Base-by-base conservation (phyloP, 2,797 vertebrate genomes). In the Rhynchonycteris naso region DNA sequence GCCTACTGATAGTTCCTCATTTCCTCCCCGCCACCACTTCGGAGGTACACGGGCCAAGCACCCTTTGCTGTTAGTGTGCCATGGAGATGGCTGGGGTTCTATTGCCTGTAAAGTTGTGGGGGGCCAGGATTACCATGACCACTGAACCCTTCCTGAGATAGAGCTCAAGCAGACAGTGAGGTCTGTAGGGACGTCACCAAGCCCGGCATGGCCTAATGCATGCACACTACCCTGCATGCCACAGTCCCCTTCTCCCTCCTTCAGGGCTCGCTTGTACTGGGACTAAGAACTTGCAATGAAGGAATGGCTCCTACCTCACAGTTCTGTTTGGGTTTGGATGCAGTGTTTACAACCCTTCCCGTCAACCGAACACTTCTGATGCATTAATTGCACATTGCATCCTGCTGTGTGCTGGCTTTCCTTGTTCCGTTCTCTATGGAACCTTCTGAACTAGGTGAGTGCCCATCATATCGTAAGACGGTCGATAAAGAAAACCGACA, bases 161-260 rank as follows among this genome's bases (percentile, higher is more conserved):
- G 30, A 3, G 6, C 35, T 43, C 11, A 3, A 68, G 33, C 61
- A 30, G 30, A 58, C 3, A 15, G 12, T 14, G 33, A 75, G 52
- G 9, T 56, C 21, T 26, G 16, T 76, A 33, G 21, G n/a, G 65
- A 38, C 35, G 22, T 19, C 16, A 4, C 9, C n/a, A 7, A 82
- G 12, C 35, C 61, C 22, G 47, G 35, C 15, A 10, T 1, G 13
- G 30, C 30, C 59, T 81, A 79, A 54, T 1, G 0, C 1, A 0
- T 5, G 3, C 15, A 26, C 52, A 30, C 26, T 18, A 0, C 18
- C 28, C n/a, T 69, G 33, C n/a, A 7, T 0, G 1, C 14, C 38
- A 18, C 4, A 15, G 1, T 28, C n/a, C 69, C 74, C n/a, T 47
- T 43, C 50, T 80, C 15, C 35, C 35, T 76, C 58, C 33, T n/a